Percentiles rank a stretch among this genome's conserved stretches.
Evolutionary conservation across 1,140 invertebrate species (phyloP).

Genomic region (Araneus ventricosus): DNA sequence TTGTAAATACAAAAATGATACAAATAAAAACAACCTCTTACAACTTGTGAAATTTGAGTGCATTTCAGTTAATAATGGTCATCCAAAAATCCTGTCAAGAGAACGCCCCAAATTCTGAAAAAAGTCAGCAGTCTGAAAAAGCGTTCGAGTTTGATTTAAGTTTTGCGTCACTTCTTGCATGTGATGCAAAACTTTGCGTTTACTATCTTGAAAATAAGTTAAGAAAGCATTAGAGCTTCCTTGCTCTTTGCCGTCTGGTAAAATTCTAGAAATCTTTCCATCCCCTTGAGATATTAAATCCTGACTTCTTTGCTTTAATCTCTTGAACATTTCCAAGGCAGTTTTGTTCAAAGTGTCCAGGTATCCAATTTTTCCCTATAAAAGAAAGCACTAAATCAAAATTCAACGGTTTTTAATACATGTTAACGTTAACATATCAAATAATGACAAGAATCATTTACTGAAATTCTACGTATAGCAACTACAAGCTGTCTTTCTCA

Average conservation of each 20-base stretch:
- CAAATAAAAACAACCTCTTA: background rate
- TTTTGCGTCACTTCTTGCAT: slow-evolving; percentile 12
- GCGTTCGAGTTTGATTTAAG: background rate
- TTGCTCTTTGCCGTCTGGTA: background rate
- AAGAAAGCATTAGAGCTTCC: background rate
- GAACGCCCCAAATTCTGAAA: slow-evolving; percentile 16
- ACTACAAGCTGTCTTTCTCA: too few species aligned
- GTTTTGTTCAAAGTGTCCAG: slow-evolving; percentile 33
- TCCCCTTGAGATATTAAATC: background rate
- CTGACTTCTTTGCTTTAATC: slow-evolving; percentile 30
- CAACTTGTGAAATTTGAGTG: too few species aligned
- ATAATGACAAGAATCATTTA: too few species aligned
- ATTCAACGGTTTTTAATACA: too few species aligned
- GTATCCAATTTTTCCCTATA: slow-evolving; percentile 18
- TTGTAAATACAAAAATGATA: background rate
- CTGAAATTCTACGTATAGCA: too few species aligned
- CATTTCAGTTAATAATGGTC: too few species aligned
- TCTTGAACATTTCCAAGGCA: slow-evolving; percentile 24
- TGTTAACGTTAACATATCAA: too few species aligned
- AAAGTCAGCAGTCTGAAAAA: slow-evolving; percentile 22
- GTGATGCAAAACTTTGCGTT: background rate
- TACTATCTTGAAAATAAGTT: background rate
- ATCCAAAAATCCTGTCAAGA: background rate
- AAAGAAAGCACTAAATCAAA: background rate
- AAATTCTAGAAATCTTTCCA: background rate